Percentiles rank a stretch among this genome's conserved stretches.
phyloP scores from a whole-genome alignment of 2,113 vertebrate species.

The Amia ocellicauda region DNA sequence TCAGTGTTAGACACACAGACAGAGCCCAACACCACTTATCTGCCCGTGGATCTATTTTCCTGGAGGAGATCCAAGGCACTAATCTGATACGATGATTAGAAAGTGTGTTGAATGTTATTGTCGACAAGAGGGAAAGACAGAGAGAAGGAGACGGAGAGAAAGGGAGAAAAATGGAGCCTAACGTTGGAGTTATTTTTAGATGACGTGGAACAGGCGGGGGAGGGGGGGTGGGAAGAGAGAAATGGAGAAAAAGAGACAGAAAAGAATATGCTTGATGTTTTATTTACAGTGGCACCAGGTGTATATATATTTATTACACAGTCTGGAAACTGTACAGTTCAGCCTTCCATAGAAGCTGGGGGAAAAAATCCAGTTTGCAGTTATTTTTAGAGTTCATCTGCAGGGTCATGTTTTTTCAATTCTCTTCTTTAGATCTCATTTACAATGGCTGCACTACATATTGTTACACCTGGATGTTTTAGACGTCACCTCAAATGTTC shows the following conservation, averaged over 20 bases:
- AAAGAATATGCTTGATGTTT: conserved; percentile 21
- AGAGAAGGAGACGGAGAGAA: conserved; percentile 12
- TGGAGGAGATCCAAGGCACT: conserved; percentile 21
- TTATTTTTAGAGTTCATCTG: conserved; percentile 29
- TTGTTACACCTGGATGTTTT: conserved; percentile 47
- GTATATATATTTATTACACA: conserved; percentile 18
- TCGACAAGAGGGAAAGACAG: conserved; percentile 23
- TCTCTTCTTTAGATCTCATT: conserved; percentile 29
- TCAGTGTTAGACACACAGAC: conserved; percentile 22
- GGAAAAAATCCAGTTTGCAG: conserved; percentile 27
- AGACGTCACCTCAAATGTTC: conserved; percentile 37
- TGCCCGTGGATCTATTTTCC: conserved; percentile 20
- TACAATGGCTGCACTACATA: conserved; percentile 41
- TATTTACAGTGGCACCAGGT: conserved; percentile 36
- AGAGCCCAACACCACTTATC: conserved; percentile 22
- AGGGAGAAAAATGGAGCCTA: conserved; percentile 24
- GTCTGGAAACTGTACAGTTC: conserved; percentile 27
- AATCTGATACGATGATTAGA: conserved; percentile 29
- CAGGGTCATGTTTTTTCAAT: conserved; percentile 20
- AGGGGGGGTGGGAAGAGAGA: conserved; percentile 10
- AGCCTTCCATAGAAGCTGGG: conserved; percentile 17
- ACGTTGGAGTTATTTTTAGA: conserved; percentile 29
- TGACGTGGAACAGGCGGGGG: conserved; percentile 13
- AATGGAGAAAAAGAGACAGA: conserved; percentile 7
- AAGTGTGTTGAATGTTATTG: conserved; percentile 22